Base-by-base conservation (phyloP, 2,888 invertebrate genomes). In the Morpho helenor region DNA sequence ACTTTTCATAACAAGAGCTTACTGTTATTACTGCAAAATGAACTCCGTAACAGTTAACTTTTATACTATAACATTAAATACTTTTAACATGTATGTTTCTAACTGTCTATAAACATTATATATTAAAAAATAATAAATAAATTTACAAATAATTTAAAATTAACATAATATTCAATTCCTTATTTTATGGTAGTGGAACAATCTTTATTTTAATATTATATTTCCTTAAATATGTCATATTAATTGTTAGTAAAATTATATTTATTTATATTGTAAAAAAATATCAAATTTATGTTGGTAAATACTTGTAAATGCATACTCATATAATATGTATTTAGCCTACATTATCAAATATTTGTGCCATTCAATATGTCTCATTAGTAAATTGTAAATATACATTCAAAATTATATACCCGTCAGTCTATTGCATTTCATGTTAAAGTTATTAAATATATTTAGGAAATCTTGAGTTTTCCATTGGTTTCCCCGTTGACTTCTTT, bases 391-490 rank as follows among this genome's bases (percentile, higher is more conserved):
- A 10, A 41, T 42, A 10, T 43, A 43, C 22, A 51, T 47, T 46
- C 1, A 22, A 47, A 39, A 47, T 31, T 10, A 45, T 45, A 52
- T 52, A 52, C 9, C 46, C 7, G 40, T 9, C 22, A 53, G 40
- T 53, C 40, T 41, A 53, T 23, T 54, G 48, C n/a, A 48, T 42
- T 48, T 46, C n/a, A 16, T n/a, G 7, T 52, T 39, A 23, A 42
- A 43, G 9, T 22, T 49, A 2, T 8, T 8, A 52, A 40, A 45
- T 53, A 48, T 8, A 55, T 42, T 60, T 64, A 66, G 42, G 60
- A 52, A 41, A 62, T 50, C 56, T 62, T 60, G 31, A 85, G 59
- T 74, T 87, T 86, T 23, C 82, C 83, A 62, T 84, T 86, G 7
- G 70, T 68, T 56, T 80, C 79, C 10, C 75, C 78, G 42, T 75